A percentile compares a stretch with the other conserved stretches of the same genome.
These are phyloP conservation scores for Paraplagusia blochii DNA, from an alignment of 2,113 vertebrate genomes.

Conservation along the genomic window DNA sequence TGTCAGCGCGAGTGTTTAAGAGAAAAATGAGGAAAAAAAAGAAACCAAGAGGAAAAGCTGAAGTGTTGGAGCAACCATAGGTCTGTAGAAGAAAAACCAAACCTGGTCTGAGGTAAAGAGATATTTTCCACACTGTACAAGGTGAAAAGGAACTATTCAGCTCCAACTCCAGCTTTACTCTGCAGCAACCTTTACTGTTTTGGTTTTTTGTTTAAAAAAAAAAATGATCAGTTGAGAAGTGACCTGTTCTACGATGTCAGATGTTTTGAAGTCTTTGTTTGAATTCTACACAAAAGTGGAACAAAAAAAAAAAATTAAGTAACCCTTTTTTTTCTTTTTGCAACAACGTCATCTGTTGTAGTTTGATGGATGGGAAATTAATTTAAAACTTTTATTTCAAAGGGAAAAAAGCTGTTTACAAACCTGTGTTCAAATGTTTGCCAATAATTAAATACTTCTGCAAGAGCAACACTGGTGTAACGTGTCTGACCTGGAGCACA, in stretches of 20 bases:
- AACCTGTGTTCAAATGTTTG: constrained; percentile 70
- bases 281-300: constrained; percentile 35
- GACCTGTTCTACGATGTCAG: constrained; percentile 33
- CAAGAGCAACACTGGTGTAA: constrained; percentile 50
- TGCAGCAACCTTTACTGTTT: constrained; percentile 35
- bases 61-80: constrained; percentile 65
- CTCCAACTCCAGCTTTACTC: constrained; percentile 30
- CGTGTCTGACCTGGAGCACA: constrained; percentile 32
- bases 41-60: constrained; percentile 74
- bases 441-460: constrained; percentile 55
- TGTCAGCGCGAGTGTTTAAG: constrained; percentile 36
- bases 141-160: constrained; percentile 23
- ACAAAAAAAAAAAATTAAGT: constrained; percentile 11
- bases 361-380: constrained; percentile 41
- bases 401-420: constrained; percentile 68
- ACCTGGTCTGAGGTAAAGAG: constrained; percentile 59
- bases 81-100: constrained; percentile 63
- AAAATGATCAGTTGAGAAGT: constrained; percentile 21
- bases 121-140: constrained; percentile 24
- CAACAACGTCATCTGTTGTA: constrained; percentile 37
- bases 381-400: constrained; percentile 71
- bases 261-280: constrained; percentile 42
- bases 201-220: constrained; percentile 21
- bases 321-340: constrained; percentile 23
- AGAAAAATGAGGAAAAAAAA: constrained; percentile 47